Evolutionary conservation across 2,113 vertebrate species (phyloP), one percentile per base, ranked within the genome.

Genomic region (Marmota flaviventris): DNA sequence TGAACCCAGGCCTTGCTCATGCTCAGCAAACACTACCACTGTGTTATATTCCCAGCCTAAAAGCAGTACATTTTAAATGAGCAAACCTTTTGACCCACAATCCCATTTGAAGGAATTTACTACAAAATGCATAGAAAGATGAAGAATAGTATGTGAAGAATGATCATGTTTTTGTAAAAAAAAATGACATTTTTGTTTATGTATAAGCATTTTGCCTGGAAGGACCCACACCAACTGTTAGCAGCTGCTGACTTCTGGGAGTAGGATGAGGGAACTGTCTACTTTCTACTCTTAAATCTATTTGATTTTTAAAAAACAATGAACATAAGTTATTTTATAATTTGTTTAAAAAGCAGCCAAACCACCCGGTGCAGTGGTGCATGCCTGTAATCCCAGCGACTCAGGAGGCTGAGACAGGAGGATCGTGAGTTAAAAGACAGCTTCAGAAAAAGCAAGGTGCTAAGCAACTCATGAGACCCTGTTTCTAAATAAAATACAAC

Each of bases 161-260:
- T 45, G 67, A 61, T 53, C 13, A 32, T 67, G 51, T 37, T 95
- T 96, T 67, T 77, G 3, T 76, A 67, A 69, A 73, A 90, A 76
- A 94, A 83, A 86, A 8, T 20, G 51, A 69, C 73, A 39, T 48
- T 90, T 92, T 69, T 93, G 79, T 89, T 85, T 73, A 81, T n/a
- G 18, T 51, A 32, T 69, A 65, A 90, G 37, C 69, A 12, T 45
- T 45, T 45, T 45, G 45, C 45, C 86, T 69, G 45, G 53, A 78
- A 94, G 89, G 87, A 86, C 0, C 17, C 39, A 10, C 16, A 22
- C 11, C 24, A 32, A 32, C 39, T 37, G 32, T 89, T 45, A 81
- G 89, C 22, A 98, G 72, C 51, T 97, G 56, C n/a, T 81, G 82
- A 37, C 81, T 96, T 85, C 93, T 67, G 34, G 37, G 25, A 45